A percentile compares a stretch with the other conserved stretches of the same genome.
Conservation (phyloP, 2,888 invertebrate species). For the Hypomecis atomaria region DNA sequence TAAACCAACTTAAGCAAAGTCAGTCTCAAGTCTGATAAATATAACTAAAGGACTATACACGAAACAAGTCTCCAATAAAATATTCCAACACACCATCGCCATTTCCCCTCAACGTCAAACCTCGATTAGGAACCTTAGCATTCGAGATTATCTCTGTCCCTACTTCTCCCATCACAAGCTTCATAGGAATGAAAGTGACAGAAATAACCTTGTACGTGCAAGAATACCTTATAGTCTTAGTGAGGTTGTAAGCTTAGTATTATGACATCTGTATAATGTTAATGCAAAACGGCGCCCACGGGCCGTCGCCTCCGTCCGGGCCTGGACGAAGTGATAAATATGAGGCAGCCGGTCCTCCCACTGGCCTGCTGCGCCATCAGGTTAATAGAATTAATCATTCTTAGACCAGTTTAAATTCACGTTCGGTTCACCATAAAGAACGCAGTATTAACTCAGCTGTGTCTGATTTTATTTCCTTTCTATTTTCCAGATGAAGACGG, state of each 20-base stretch:
- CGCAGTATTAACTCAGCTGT: no score
- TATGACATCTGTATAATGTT: conserved; percentile 69
- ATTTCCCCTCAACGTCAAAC: conserved; percentile 20
- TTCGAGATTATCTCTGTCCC: no score
- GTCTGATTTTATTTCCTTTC: no score
- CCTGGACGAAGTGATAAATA: conserved; percentile 57
- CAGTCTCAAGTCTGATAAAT: background rate
- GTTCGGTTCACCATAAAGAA: background rate
- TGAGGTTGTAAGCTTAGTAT: conserved; percentile 42
- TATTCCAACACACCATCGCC: conserved; percentile 13
- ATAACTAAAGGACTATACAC: background rate
- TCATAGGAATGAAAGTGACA: no score
- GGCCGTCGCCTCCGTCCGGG: conserved; percentile 56
- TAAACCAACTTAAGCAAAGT: no score
- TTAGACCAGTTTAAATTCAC: conserved; percentile 18
- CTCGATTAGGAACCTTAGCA: background rate
- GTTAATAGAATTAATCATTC: conserved; percentile 32
- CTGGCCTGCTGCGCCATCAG: conserved; percentile 40
- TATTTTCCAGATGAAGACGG: no score
- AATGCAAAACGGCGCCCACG: conserved; percentile 73
- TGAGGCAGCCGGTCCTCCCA: conserved; percentile 70
- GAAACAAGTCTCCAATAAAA: background rate
- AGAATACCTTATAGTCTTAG: no score
- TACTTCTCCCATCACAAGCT: no score
- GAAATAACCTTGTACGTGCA: no score